Percentiles rank a stretch among this genome's conserved stretches.
These are phyloP conservation scores for Echinops telfairi DNA, from an alignment of 2,113 vertebrate species.

Conservation along the genomic window DNA sequence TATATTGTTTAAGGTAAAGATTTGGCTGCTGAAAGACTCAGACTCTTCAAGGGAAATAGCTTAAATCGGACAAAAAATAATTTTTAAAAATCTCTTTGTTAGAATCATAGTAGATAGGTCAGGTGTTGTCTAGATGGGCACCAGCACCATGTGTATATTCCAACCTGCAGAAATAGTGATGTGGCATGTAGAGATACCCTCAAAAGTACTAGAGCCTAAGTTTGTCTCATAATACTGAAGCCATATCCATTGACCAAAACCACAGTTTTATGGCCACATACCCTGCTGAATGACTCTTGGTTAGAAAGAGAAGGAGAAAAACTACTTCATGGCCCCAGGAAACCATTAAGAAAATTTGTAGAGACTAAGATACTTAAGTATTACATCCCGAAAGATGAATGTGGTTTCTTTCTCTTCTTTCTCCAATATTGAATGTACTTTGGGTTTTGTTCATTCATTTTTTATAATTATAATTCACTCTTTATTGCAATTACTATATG, in stretches of 20 bases:
- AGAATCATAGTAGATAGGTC: not conserved
- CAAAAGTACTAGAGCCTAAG: not conserved
- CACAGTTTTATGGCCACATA: not conserved
- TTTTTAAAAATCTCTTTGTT: not conserved
- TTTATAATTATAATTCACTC: not conserved
- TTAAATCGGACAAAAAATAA: not conserved
- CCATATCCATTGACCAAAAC: not conserved
- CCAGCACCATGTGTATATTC: not conserved
- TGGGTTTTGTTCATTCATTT: conserved; percentile 7
- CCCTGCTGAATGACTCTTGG: not conserved
- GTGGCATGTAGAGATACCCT: not conserved
- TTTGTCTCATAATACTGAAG: not conserved
- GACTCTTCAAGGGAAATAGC: not conserved
- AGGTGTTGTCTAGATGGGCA: not conserved
- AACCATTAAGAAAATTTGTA: not conserved
- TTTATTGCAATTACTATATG: not conserved
- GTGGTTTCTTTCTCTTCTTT: not conserved
- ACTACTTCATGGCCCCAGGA: not conserved
- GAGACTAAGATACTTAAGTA: not conserved
- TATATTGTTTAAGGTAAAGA: too few relatives aligned
- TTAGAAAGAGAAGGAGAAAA: not conserved
- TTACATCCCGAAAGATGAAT: not conserved
- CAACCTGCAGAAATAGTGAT: not conserved
- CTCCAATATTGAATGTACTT: not conserved
- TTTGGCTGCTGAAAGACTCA: not conserved